A percentile compares a stretch with the other conserved stretches of the same genome.
These are phyloP conservation scores for Sympetrum striolatum DNA, from an alignment of 2,888 invertebrate species.

Conservation along the genomic window DNA sequence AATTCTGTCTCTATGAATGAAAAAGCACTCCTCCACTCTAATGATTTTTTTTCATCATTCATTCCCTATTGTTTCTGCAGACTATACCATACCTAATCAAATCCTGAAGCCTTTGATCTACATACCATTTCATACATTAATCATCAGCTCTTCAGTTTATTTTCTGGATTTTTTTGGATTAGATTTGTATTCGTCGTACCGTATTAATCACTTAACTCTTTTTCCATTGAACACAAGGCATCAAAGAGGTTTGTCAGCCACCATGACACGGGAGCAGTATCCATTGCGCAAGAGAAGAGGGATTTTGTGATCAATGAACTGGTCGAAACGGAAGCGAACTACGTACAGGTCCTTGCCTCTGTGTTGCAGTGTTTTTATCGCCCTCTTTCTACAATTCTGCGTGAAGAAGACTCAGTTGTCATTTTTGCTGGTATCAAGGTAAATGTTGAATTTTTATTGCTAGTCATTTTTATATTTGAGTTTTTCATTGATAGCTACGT, in stretches of 20 bases:
- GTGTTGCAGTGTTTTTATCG: conserved; percentile 80
- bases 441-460: conserved; percentile 52
- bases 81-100: too few species aligned
- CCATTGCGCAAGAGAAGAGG: conserved; percentile 73
- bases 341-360: conserved; percentile 90
- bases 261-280: conserved; percentile 45
- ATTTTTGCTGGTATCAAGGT: conserved; percentile 94
- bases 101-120: too few species aligned
- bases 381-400: conserved; percentile 75
- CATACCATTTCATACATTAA: not conserved
- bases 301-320: conserved; percentile 93
- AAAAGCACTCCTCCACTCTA: not conserved
- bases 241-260: conserved; percentile 2
- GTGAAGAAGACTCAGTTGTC: conserved; percentile 74
- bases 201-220: not conserved
- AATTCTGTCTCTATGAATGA: not conserved
- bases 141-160: not conserved
- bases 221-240: not conserved
- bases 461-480: too few species aligned
- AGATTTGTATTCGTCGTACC: not conserved
- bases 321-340: conserved; percentile 96
- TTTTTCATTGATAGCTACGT: too few species aligned
- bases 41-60: not conserved
- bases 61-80: not conserved
- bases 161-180: not conserved